Percentiles rank a stretch among this genome's conserved stretches.
These are phyloP conservation scores for Amyelois transitella DNA, from an alignment of 1,140 invertebrate genomes.

Conservation along the genomic window DNA sequence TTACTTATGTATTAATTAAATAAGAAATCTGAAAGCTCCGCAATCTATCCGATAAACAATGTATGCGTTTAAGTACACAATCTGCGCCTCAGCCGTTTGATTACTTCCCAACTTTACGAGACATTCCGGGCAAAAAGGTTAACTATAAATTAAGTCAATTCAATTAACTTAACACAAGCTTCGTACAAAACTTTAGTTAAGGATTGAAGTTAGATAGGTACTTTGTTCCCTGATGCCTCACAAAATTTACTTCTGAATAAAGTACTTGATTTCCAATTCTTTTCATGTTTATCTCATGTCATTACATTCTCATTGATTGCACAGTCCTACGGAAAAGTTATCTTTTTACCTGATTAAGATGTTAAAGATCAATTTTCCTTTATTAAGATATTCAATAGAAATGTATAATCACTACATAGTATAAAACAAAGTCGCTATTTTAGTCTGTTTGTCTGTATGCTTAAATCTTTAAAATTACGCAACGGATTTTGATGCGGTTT, in stretches of 20 bases:
- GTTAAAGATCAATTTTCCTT: too few relatives aligned
- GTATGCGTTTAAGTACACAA: not conserved
- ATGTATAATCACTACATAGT: too few relatives aligned
- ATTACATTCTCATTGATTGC: not conserved
- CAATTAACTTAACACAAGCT: conserved; percentile 25
- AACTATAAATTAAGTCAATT: conserved; percentile 28
- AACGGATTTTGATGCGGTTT: too few relatives aligned
- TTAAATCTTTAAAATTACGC: too few relatives aligned
- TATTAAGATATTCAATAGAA: too few relatives aligned
- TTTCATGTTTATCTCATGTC: not conserved
- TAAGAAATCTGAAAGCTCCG: too few relatives aligned
- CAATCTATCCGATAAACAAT: not conserved
- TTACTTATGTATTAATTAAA: too few relatives aligned
- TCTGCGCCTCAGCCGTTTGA: not conserved
- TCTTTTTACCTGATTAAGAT: too few relatives aligned
- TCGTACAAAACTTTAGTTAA: conserved; percentile 23
- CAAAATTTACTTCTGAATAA: conserved; percentile 13
- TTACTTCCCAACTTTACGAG: conserved; percentile 12
- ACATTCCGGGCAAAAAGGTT: conserved; percentile 25
- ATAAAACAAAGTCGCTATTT: too few relatives aligned
- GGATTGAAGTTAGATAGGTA: conserved; percentile 23
- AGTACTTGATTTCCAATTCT: not conserved
- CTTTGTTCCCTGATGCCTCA: conserved; percentile 17
- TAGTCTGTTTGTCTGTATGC: too few relatives aligned
- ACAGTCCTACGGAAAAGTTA: too few relatives aligned